Percentiles rank a stretch among this genome's conserved stretches.
Conservation (phyloP, 2,888 invertebrate genomes). For the Aphodius sticticus region DNA sequence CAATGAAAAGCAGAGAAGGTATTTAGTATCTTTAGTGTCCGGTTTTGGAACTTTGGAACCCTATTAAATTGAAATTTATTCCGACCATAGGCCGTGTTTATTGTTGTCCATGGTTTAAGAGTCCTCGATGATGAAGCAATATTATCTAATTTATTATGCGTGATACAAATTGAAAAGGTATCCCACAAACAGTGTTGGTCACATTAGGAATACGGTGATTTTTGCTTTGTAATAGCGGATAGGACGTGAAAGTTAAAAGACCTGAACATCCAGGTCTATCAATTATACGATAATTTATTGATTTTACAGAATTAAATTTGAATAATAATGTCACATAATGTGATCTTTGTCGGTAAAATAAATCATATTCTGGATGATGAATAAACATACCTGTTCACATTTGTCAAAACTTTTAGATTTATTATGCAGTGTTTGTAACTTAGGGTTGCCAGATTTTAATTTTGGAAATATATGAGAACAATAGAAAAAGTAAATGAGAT, state of each 20-base stretch:
- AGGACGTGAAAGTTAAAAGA: background rate
- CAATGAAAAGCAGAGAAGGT: background rate
- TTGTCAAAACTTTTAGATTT: too few relatives aligned
- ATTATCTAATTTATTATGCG: slow-evolving; percentile 40
- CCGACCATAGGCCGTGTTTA: slow-evolving; percentile 34
- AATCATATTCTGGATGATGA: background rate
- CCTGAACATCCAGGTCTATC: background rate
- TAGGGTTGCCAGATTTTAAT: too few relatives aligned
- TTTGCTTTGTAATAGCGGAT: background rate
- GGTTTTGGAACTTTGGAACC: background rate
- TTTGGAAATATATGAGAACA: too few relatives aligned
- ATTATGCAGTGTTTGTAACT: too few relatives aligned
- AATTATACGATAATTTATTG: background rate
- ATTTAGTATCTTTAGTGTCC: background rate
- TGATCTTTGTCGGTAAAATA: background rate
- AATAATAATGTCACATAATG: background rate
- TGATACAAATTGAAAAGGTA: slow-evolving; percentile 41
- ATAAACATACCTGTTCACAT: too few relatives aligned
- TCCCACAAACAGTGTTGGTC: background rate
- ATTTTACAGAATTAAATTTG: background rate
- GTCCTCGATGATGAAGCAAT: slow-evolving; percentile 40
- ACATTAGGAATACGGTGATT: background rate
- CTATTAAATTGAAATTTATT: slow-evolving; percentile 34
- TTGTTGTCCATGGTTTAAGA: slow-evolving; percentile 31
- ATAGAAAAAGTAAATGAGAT: too few relatives aligned